Evolutionary conservation across 2,888 invertebrate genomes (phyloP).

Genomic region (Argynnis bischoffii): DNA sequence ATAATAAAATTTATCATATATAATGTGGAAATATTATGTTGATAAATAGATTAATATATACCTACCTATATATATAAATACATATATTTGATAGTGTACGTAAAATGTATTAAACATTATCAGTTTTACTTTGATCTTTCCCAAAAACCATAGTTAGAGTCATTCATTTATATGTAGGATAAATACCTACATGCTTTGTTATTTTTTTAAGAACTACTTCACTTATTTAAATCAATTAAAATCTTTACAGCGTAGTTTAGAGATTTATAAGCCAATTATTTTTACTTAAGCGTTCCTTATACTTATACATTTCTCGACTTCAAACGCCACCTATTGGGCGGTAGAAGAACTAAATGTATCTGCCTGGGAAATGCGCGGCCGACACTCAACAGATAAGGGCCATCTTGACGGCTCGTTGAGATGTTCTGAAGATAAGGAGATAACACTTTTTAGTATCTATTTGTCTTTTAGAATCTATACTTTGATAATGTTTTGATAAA

Average conservation of each 20-base stretch:
- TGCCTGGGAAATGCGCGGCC: slow-evolving; percentile 48
- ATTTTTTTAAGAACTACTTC: no score
- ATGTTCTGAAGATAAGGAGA: slow-evolving; percentile 53
- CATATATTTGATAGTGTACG: no score
- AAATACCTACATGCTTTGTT: no score
- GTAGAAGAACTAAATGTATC: slow-evolving; percentile 56
- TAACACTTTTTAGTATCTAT: slow-evolving; percentile 44
- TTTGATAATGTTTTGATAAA: background rate
- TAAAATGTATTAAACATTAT: no score
- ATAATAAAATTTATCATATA: no score
- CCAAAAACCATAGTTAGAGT: background rate
- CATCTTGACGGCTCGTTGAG: slow-evolving; percentile 56
- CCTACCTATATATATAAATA: no score
- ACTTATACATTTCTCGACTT: slow-evolving; percentile 29
- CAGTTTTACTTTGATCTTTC: no score
- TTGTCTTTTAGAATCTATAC: slow-evolving; percentile 21
- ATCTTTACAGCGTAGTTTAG: no score
- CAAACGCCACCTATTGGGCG: slow-evolving; percentile 69
- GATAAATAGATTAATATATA: no score
- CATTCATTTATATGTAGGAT: background rate
- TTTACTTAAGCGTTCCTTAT: background rate
- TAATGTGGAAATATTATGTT: no score
- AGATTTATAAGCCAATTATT: background rate
- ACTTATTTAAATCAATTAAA: no score
- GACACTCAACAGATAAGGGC: slow-evolving; percentile 51